A percentile compares a stretch with the other conserved stretches of the same genome.
Conservation (phyloP, 2,797 vertebrate species). For the Cyclopterus lumpus region DNA sequence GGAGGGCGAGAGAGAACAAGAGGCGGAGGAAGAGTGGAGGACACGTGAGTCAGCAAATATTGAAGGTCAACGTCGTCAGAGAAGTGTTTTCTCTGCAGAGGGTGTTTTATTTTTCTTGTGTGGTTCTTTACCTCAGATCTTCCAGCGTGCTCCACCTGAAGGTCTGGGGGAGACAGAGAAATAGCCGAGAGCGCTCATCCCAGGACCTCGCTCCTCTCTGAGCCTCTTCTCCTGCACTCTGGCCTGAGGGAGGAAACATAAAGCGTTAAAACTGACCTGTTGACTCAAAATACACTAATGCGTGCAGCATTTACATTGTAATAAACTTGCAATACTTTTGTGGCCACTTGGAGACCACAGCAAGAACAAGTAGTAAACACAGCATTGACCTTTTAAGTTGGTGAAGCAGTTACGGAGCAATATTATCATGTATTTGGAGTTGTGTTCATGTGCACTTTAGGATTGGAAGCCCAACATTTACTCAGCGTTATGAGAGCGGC, state of each 20-base stretch:
- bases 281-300: not conserved
- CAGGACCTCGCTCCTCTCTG: conserved; percentile 47
- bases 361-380: not conserved
- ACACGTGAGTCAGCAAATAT: conserved; percentile 68
- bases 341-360: not conserved
- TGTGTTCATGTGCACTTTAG: not conserved
- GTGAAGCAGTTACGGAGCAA: not conserved
- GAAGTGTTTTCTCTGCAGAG: conserved; percentile 62
- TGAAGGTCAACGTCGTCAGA: conserved; percentile 71
- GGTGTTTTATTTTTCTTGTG: conserved; percentile 35
- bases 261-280: conserved; percentile 6
- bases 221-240: conserved; percentile 1
- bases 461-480: not conserved
- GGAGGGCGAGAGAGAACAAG: conserved; percentile 42
- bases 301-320: not conserved
- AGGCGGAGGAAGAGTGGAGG: conserved; percentile 41
- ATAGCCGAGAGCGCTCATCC: conserved; percentile 67
- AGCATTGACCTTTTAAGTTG: not conserved
- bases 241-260: conserved; percentile 47
- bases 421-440: not conserved
- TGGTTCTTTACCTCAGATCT: conserved; percentile 70
- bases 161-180: conserved; percentile 56
- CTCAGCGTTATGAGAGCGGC: not conserved
- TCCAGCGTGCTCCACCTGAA: conserved; percentile 63
- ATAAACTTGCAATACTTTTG: not conserved